A percentile compares a stretch with the other conserved stretches of the same genome.
Evolutionary conservation across 2,888 invertebrate species (phyloP).

Genomic region (Drosophila borealis): DNA sequence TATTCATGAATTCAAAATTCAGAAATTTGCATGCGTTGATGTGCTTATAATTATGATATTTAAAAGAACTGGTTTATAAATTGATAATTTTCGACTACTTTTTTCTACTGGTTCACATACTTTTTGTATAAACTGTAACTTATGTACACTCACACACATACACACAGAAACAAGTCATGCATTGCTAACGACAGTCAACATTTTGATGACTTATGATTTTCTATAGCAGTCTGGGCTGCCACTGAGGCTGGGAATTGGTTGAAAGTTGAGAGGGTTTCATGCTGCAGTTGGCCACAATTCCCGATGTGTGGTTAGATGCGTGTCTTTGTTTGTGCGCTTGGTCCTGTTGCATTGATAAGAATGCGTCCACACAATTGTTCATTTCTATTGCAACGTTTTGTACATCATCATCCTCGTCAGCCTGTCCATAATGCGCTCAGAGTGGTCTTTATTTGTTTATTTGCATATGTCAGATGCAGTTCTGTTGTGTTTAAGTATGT

Average conservation of each 20-base stretch:
- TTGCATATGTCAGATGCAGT: constrained; percentile 39
- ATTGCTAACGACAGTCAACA: constrained; percentile 39
- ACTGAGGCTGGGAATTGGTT: constrained; percentile 6
- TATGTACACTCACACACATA: not conserved
- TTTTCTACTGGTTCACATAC: not conserved
- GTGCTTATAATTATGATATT: no score
- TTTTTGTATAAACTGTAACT: not conserved
- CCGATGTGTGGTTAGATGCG: not conserved
- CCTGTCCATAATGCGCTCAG: constrained; percentile 12
- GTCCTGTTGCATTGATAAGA: constrained; percentile 24
- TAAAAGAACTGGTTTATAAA: no score
- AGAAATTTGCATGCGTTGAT: not conserved
- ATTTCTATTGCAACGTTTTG: constrained; percentile 27
- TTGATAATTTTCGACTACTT: not conserved
- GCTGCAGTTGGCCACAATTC: constrained; percentile 44
- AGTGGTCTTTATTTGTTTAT: constrained; percentile 20
- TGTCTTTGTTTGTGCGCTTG: constrained; percentile 6
- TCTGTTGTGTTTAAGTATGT: not conserved
- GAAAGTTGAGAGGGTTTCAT: constrained; percentile 23
- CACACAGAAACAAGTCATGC: constrained; percentile 23
- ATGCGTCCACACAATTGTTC: constrained; percentile 26
- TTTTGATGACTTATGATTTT: constrained; percentile 55
- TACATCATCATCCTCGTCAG: constrained; percentile 8
- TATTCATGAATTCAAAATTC: not conserved
- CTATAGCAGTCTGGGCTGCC: constrained; percentile 17